Percentiles rank a stretch among this genome's conserved stretches.
These are phyloP conservation scores for Orycteropus afer DNA, from an alignment of 2,113 vertebrate species.

Conservation along the genomic window DNA sequence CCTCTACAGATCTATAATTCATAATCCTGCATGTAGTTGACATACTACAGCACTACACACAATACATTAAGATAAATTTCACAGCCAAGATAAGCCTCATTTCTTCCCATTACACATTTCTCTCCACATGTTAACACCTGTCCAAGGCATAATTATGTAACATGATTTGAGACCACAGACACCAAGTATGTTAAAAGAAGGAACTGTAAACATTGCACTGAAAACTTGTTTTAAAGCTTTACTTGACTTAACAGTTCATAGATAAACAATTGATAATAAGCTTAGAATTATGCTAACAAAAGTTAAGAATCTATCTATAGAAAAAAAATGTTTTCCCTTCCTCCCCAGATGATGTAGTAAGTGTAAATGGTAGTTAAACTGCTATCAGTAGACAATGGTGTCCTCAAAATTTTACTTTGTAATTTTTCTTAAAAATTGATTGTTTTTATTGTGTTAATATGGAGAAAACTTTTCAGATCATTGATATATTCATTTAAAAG, in stretches of 20 bases:
- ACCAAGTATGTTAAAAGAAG: conserved; percentile 84
- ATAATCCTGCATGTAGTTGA: conserved; percentile 82
- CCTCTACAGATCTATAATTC: conserved; percentile 82
- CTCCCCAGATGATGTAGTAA: conserved; percentile 87
- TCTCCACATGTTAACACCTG: conserved; percentile 84
- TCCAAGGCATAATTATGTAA: conserved; percentile 89
- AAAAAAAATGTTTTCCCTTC: conserved; percentile 81
- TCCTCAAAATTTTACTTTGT: conserved; percentile 88
- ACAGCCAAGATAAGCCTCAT: conserved; percentile 79
- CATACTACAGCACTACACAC: conserved; percentile 80
- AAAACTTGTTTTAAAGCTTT: conserved; percentile 90
- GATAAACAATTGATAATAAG: conserved; percentile 86
- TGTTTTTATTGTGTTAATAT: conserved; percentile 89
- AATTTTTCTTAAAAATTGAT: conserved; percentile 82
- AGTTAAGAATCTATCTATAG: conserved; percentile 86
- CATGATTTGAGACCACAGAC: conserved; percentile 87
- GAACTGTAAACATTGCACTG: conserved; percentile 87
- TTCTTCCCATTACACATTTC: conserved; percentile 80
- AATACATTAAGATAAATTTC: conserved; percentile 85
- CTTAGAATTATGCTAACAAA: conserved; percentile 93
- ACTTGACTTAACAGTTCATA: conserved; percentile 86
- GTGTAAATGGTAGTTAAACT: conserved; percentile 86
- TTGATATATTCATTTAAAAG: conserved; percentile 88
- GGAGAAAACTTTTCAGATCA: conserved; percentile 85
- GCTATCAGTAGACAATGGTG: conserved; percentile 85